Base-by-base conservation (phyloP, 2,888 invertebrate species). In the Ferdinandea cuprea region DNA sequence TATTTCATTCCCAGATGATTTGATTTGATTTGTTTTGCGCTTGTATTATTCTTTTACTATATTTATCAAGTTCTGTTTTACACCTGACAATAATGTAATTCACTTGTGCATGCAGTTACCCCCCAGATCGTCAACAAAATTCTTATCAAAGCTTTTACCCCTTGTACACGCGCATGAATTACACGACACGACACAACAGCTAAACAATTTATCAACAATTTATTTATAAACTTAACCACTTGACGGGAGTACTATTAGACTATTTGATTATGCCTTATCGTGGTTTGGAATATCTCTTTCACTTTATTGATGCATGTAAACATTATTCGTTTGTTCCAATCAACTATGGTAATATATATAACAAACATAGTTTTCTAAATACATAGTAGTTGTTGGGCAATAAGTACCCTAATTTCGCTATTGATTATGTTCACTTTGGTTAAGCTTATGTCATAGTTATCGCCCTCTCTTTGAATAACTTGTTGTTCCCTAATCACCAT, bases 311-410 rank as follows among this genome's bases (percentile, higher is more conserved):
- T 40, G 13, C 35, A 63, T 69, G 28, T 63, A 54, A 48, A 54
- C 52, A 48, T 13, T 48, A 40, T 50, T 58, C 58, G 25, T 58
- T 17, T 19, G 25, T 15, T 7, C 25, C 48, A 50, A 63, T 65
- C 61, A 54, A 63, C 44, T 35, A 7, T 46, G 46, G 59, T 32
- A 58, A 59, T 69, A 59, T 32, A 40, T 71, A 28, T 30, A 71
- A 44, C 54, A 44, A 54, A 54, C 17, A 42, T 6, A 25, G 59
- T 63, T 63, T 52, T 54, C 42, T 61, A 35, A 48, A n/a, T n/a
- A n/a, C n/a, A n/a, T n/a, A n/a, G n/a, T 48, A 68, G 61, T 79
- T 48, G 54, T 73, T 68, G 74, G 59, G 73, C 59, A 68, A 73
- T 61, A 56, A 54, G 54, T 17, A 46, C 40, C 56, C 61, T 42